Evolutionary conservation across 2,888 invertebrate species (phyloP), one percentile per base, ranked within the genome.

Genomic region (Scaptomyza caliginosa): DNA sequence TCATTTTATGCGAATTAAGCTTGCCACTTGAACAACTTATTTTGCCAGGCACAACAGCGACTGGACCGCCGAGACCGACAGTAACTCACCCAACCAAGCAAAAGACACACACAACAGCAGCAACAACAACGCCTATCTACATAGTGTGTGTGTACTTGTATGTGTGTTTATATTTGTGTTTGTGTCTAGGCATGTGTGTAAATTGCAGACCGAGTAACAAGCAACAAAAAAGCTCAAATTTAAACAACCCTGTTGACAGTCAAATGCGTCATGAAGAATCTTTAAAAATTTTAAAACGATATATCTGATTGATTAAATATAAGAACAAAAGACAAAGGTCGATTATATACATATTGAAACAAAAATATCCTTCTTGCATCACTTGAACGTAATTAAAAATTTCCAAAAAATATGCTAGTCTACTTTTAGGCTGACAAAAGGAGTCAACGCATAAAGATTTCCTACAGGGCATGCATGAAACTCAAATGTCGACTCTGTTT

Each of bases 1-100:
- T 89, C 90, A 89, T 89, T 89, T 89, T 89, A 89, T 89, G 90
- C 90, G 90, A 90, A 86, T 89, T 90, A 90, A 89, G 89, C 89
- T 34, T 88, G 88, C 85, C 89, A 89, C 89, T 89, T 88, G 86
- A 89, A 89, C 86, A 88, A 89, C 88, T 75, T 75, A 75, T 81
- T 77, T 78, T 75, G 76, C 80, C 75, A 50, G 62, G 62, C 63
- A 49, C 68, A 57, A 58, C 48, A 34, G 34, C 63, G 77, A 67
- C 82, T 80, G 77, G 75, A 81, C 77, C 66, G 65, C 50, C 46
- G 78, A 65, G 67, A 71, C 78, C 59, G 67, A 66, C 81, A 74
- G 59, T 54, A 74, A 75, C 71, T 71, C 79, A 67, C 69, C 77
- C 30, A 46, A 21, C 1, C 32, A 67, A 68, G 67, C 59, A 68